phyloP scores from a whole-genome alignment of 2,113 vertebrate genomes.

The Plestiodon gilberti region DNA sequence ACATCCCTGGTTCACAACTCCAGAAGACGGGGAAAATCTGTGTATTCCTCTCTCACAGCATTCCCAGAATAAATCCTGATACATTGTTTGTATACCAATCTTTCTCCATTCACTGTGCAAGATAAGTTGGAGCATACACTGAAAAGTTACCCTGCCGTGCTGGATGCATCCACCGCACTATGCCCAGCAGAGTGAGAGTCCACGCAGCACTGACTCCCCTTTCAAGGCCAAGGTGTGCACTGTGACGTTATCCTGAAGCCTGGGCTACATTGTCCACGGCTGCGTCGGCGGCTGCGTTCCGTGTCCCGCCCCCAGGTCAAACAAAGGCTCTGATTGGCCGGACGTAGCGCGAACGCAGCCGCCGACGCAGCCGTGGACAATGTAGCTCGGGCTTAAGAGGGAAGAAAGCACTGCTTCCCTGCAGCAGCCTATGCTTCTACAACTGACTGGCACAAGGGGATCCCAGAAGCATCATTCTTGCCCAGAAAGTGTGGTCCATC shows the following conservation, averaged over 20 bases:
- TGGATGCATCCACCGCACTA: not conserved
- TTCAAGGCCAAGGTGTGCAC: not conserved
- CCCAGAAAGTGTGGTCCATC: not conserved
- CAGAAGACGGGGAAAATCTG: not conserved
- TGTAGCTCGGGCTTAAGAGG: no score
- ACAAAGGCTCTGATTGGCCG: no score
- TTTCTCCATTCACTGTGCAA: no score
- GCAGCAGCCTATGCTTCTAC: not conserved
- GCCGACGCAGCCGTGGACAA: no score
- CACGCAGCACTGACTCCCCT: not conserved
- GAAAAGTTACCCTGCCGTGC: not conserved
- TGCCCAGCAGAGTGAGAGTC: no score
- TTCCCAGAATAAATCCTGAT: not conserved
- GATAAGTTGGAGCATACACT: no score
- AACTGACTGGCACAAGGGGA: not conserved
- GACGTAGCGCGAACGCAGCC: no score
- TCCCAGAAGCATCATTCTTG: not conserved
- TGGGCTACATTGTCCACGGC: no score
- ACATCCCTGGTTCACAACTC: not conserved
- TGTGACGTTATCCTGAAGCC: not conserved
- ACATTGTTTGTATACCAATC: no score
- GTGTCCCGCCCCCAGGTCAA: no score
- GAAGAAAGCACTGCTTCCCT: not conserved
- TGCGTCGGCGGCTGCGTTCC: no score
- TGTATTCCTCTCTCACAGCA: not conserved